Base-by-base conservation (phyloP, 1,140 invertebrate genomes). In the Nomia melanderi region DNA sequence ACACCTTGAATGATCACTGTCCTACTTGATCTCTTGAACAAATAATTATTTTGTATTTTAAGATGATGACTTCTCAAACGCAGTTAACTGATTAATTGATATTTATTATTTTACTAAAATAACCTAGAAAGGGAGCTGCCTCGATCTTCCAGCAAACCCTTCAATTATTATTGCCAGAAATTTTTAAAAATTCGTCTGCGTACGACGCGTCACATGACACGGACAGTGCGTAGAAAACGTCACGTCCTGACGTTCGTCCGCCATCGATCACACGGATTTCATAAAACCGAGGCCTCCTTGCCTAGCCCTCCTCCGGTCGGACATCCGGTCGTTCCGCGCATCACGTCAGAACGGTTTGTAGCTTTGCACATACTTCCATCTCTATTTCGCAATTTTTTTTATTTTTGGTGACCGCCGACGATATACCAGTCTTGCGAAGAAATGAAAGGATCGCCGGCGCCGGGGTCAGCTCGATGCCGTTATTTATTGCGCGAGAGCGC, bases 191-290 rank as follows among this genome's bases (percentile, higher is more conserved):
- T 50, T 47, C 50, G 20, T 11, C 25, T 20, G 0, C 7, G 14
- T 23, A 23, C 4, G 39, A 27, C 12, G 7, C 9, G 2, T 27
- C 39, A 47, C 31, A 14, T 72, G 44, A 60, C 65, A 25, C 36
- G 66, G 47, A 77, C 33, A 25, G 4, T 39, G 47, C 60, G 53
- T 33, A 41, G 54, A 36, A 59, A 39, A 23, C 50, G 11, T 17
- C n/a, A n/a, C 23, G n/a, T 44, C 47, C 4, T 50, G 12, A 59
- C 47, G 17, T 27, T 27, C 8, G 47, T 54, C 25, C 12, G 25
- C 39, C 67, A 41, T 66, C 39, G 20, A 47, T 50, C 56, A 74
- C 20, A 6, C 9, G 23, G 5, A 54, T 74, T 56, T 67, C 69
- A 11, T 12, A 41, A 66, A 72, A 54, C 50, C 47, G 59, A 20